Evolutionary conservation across 2,888 invertebrate species (phyloP).

Genomic region (Diplazon laetatorius): DNA sequence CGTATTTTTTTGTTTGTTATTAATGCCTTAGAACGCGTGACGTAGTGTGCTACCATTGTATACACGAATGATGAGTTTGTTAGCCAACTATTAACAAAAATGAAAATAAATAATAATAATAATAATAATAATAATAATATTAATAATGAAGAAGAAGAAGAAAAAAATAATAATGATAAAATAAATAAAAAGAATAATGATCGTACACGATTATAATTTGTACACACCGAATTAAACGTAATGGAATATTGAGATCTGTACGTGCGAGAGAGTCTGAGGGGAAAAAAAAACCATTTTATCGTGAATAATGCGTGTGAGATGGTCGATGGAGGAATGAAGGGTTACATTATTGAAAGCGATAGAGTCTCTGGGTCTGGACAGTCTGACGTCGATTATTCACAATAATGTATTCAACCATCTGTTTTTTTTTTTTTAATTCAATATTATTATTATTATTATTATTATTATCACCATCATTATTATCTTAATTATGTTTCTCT

Average conservation of each 20-base stretch:
- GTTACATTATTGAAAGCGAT: conserved; percentile 32
- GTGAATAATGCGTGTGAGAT: conserved; percentile 52
- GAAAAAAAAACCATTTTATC: too few relatives aligned
- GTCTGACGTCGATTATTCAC: conserved; percentile 55
- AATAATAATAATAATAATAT: conserved; percentile 30
- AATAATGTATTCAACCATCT: conserved; percentile 39
- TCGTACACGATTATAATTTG: conserved; percentile 51
- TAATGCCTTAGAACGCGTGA: conserved; percentile 77
- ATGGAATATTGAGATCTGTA: conserved; percentile 38
- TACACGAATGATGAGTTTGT: conserved; percentile 73
- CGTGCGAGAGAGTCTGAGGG: conserved; percentile 48
- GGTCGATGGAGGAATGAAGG: conserved; percentile 4
- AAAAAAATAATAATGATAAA: conserved; percentile 29
- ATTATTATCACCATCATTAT: background rate
- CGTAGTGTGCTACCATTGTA: conserved; percentile 74
- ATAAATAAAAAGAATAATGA: conserved; percentile 12
- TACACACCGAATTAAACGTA: conserved; percentile 48
- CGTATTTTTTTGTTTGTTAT: conserved; percentile 57
- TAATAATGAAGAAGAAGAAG: conserved; percentile 11
- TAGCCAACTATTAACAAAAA: conserved; percentile 53
- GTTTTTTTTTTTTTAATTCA: background rate
- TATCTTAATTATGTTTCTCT: background rate
- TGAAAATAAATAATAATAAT: conserved; percentile 15
- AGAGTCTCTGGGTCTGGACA: conserved; percentile 61
- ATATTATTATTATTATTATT: background rate